Evolutionary conservation across 2,888 invertebrate species (phyloP).

Genomic region (Prostheceraeus crozeri): DNA sequence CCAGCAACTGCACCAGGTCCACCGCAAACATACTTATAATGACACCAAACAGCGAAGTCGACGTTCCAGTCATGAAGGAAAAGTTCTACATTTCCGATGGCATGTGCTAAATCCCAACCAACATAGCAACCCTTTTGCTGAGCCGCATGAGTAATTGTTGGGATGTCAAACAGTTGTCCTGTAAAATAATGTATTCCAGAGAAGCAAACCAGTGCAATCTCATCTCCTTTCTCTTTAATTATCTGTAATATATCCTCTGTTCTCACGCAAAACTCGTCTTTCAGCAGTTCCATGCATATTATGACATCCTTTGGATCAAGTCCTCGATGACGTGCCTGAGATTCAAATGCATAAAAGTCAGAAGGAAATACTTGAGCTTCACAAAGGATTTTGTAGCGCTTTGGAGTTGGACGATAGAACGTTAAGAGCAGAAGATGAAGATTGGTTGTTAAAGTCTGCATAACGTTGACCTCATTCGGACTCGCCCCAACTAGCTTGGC

Average conservation of each 20-base stretch:
- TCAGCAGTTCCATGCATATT: slow-evolving; percentile 57
- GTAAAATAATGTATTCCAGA: slow-evolving; percentile 62
- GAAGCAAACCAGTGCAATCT: slow-evolving; percentile 60
- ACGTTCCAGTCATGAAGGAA: slow-evolving; percentile 62
- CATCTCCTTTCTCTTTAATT: slow-evolving; percentile 59
- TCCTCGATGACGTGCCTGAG: slow-evolving; percentile 59
- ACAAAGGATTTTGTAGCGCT: slow-evolving; percentile 60
- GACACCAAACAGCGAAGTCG: slow-evolving; percentile 63
- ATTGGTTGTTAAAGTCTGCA: slow-evolving; percentile 62
- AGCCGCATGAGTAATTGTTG: slow-evolving; percentile 59
- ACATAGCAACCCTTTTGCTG: slow-evolving; percentile 61
- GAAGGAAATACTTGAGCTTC: slow-evolving; percentile 62
- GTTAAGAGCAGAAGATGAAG: slow-evolving; percentile 60
- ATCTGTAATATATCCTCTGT: slow-evolving; percentile 59
- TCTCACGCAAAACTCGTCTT: slow-evolving; percentile 54
- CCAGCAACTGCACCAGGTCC: slow-evolving; percentile 60
- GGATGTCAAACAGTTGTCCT: slow-evolving; percentile 62
- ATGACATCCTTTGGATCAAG: slow-evolving; percentile 58
- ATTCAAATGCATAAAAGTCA: slow-evolving; percentile 61
- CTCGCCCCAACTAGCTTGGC: slow-evolving; percentile 57
- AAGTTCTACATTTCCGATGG: slow-evolving; percentile 61
- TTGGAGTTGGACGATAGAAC: slow-evolving; percentile 60
- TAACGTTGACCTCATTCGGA: slow-evolving; percentile 58
- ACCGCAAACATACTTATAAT: slow-evolving; percentile 61
- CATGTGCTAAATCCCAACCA: slow-evolving; percentile 63